Base-by-base conservation (phyloP, 2,888 invertebrate species). In the Netelia melanura region DNA sequence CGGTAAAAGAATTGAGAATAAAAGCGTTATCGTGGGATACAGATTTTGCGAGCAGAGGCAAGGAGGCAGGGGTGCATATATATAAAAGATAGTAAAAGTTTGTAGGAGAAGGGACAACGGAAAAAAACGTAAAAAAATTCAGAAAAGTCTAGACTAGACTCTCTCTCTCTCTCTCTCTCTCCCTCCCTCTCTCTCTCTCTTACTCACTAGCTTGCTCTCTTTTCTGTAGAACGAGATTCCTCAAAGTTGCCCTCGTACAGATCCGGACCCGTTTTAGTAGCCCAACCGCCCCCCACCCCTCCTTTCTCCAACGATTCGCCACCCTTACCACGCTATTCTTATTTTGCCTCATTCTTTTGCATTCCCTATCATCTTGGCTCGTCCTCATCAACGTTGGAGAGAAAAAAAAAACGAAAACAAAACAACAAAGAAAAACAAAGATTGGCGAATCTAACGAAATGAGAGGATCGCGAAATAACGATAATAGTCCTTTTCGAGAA, bases 291-390 rank as follows among this genome's bases (percentile, higher is more conserved):
- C 23, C 10, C 44, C 23, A 21, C n/a, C 56, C 30, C 5, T n/a
- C 17, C 23, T 21, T 30, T 30, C 30, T 3, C 5, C 6, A 5
- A 3, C 30, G 30, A 30, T 30, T 30, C 30, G 5, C 30, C 30
- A 5, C 30, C 30, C 30, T 5, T 30, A 30, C 30, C 30, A 5
- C 30, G 30, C 30, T 5, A 30, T 30, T 30, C 30, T n/a, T 14
- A 64, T 38, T 25, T 3, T 25, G 43, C 70, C 70, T 71, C 70
- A 80, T 72, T 72, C 75, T 52, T 75, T 80, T 58, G 65, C 80
- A 76, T 84, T 80, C 84, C 30, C 11, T 52, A 54, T 79, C 83
- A 79, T 79, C 70, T 43, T 25, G 68, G 78, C 58, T 79, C 54
- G 65, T 52, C 21, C 65, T 79, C 83, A 61, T 80, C 70, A 74